Evolutionary conservation across 2,113 vertebrate genomes (phyloP), one percentile per base, ranked within the genome.

Genomic region (Oreochromis aureus): DNA sequence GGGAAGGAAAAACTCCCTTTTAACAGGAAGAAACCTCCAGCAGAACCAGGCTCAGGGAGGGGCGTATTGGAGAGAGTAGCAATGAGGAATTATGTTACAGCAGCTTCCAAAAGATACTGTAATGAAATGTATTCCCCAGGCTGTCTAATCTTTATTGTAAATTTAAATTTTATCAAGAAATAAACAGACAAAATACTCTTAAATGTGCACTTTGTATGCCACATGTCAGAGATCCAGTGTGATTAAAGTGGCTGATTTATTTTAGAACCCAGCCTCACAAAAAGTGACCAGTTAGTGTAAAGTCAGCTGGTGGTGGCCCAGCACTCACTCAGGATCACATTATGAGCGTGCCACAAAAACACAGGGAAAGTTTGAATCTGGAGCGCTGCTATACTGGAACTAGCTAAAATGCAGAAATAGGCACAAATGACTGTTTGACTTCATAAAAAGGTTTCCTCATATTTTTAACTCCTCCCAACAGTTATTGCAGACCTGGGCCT

Each of bases 141-240:
- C 58, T 34, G 27, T 34, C 6, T 6, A 34, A 34, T 34, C 30
- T 10, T 61, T 32, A 10, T 18, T 0, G 5, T 61, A 0, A 61
- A 32, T 32, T 5, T 32, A 61, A 18, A 2, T 32, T 10, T 61
- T 32, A 1, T 58, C 3, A 58, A 1, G 55, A 15, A 58, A 58
- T 30, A 58, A 58, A 58, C 0, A 3, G 13, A 58, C 1, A 30
- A 30, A 30, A 58, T 58, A 30, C 0, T 58, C 55, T 58, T 30
- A 58, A 58, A 15, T 58, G 55, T 58, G 55, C 55, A 58, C 1
- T 58, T 30, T 58, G 12, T 30, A 1, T 30, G 56, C 4, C 56
- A 58, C 56, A 30, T 58, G 56, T 58, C 24, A 58, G 12, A 30
- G 3, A 30, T 61, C 58, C 30, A 61, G 27, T 6, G 58, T 59